These are phyloP conservation scores for Acanthurus tractus DNA, from an alignment of 2,797 vertebrate genomes.

Conservation along the genomic window DNA sequence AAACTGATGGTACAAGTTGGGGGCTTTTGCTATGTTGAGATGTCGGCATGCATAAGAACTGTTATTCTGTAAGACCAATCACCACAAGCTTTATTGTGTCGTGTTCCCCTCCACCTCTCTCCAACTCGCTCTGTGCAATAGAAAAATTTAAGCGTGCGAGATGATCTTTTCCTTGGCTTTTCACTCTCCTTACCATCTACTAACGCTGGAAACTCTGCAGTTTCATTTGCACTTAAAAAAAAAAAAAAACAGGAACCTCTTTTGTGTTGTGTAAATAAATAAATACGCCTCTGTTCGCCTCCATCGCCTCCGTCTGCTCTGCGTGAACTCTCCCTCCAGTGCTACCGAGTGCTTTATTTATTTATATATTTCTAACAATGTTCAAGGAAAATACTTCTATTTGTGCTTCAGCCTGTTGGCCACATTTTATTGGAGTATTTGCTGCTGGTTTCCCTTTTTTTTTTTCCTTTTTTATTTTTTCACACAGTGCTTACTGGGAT, in stretches of 20 bases:
- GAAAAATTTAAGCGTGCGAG: no score
- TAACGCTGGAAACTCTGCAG: constrained; percentile 6
- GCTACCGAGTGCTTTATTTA: constrained; percentile 21
- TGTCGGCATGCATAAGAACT: no score
- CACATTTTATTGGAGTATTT: constrained; percentile 3
- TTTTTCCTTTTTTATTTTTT: not conserved
- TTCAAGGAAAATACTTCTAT: constrained; percentile 15
- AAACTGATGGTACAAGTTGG: no score
- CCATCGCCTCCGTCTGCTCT: constrained; percentile 47
- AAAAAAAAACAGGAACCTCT: constrained; percentile 29
- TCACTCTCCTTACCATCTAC: constrained; percentile 3
- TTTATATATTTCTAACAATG: constrained; percentile 23
- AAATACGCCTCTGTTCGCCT: constrained; percentile 39
- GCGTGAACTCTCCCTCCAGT: constrained; percentile 38
- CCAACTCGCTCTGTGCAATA: no score
- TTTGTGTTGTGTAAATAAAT: constrained; percentile 37
- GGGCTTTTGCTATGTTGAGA: no score
- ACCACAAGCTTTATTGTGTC: no score
- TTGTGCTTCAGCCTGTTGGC: constrained; percentile 2
- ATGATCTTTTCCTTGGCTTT: no score
- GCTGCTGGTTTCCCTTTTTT: constrained; percentile 1
- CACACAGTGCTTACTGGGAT: not conserved
- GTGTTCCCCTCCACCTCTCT: no score
- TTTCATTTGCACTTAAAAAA: constrained; percentile 19
- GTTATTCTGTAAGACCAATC: no score